A percentile compares a stretch with the other conserved stretches of the same genome.
These are phyloP conservation scores for Passer domesticus DNA, from an alignment of 2,113 vertebrate genomes.

Conservation along the genomic window DNA sequence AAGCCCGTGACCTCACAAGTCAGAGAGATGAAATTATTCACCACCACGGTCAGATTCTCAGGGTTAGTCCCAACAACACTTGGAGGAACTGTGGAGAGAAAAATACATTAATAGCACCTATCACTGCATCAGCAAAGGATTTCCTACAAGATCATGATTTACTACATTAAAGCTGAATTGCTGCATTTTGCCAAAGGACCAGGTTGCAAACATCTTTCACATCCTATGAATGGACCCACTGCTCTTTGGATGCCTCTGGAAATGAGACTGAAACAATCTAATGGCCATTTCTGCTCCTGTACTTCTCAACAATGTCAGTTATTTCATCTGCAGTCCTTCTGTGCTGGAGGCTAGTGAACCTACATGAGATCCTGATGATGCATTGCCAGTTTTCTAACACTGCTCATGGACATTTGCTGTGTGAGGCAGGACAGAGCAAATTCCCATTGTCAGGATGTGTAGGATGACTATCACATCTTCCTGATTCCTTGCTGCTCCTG, in stretches of 20 bases:
- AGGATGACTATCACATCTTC: not conserved
- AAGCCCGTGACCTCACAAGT: slow-evolving; percentile 91
- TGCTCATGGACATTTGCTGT: not conserved
- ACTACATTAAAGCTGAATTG: not conserved
- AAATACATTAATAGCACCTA: not conserved
- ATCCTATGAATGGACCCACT: not conserved
- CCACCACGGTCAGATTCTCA: slow-evolving; percentile 89
- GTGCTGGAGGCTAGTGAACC: not conserved
- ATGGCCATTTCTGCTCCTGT: not conserved
- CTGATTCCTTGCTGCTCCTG: not conserved
- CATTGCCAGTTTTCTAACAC: not conserved
- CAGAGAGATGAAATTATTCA: slow-evolving; percentile 91
- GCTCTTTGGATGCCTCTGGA: not conserved
- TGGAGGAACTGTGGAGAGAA: slow-evolving; percentile 83
- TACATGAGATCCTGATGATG: not conserved
- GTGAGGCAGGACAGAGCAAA: not conserved
- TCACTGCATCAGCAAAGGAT: not conserved
- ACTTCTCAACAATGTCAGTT: not conserved
- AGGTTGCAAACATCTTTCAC: not conserved
- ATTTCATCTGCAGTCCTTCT: not conserved
- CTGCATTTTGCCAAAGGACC: not conserved
- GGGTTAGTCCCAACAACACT: slow-evolving; percentile 80
- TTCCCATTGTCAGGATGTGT: not conserved
- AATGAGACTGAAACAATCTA: not conserved
- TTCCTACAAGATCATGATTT: not conserved